Evolutionary conservation across 2,113 vertebrate species (phyloP), one percentile per base, ranked within the genome.

Genomic region (Gymnogyps californianus): DNA sequence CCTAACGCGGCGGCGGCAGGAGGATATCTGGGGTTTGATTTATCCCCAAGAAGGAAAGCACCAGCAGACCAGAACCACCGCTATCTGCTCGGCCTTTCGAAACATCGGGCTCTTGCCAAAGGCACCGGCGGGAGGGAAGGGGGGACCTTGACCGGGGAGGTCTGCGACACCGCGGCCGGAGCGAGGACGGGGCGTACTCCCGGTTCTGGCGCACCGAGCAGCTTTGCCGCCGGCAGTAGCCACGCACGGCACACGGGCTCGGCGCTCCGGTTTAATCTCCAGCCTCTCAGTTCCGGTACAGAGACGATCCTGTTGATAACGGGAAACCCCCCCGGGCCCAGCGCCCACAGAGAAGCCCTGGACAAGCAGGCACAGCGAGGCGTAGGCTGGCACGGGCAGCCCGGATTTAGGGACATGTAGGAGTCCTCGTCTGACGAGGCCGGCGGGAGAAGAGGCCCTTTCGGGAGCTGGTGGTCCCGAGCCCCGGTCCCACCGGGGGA

Each of bases 131-230:
- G 54, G 42, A 18, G 12, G 21, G 34, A 21, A 9, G 32, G 32
- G 44, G 49, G 10, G 16, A 18, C 58, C 70, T 69, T 78, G 52
- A 58, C 66, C 25, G 0, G 58, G 49, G 40, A 17, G 17, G 44
- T 42, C 49, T n/a, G 34, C 46, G 76, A 24, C 62, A 20, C 55
- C 4, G 3, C 5, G 18, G 69, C n/a, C 6, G 3, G 77, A 17
- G 38, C 4, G 1, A 55, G 72, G 36, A 51, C 2, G 2, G 57
- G 38, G 26, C 5, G 8, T 31, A 9, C 62, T 34, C 16, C 2
- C 19, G 0, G 36, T 40, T n/a, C 21, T 26, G 18, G n/a, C 1
- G 1, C 12, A 12, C n/a, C 5, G 1, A 20, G 32, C 11, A 16
- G 19, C 36, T 47, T 51, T 34, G 31, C 11, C 2, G 1, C 32